A percentile compares a stretch with the other conserved stretches of the same genome.
Conservation (phyloP, 1,140 invertebrate species). For the Ooceraea biroi region DNA sequence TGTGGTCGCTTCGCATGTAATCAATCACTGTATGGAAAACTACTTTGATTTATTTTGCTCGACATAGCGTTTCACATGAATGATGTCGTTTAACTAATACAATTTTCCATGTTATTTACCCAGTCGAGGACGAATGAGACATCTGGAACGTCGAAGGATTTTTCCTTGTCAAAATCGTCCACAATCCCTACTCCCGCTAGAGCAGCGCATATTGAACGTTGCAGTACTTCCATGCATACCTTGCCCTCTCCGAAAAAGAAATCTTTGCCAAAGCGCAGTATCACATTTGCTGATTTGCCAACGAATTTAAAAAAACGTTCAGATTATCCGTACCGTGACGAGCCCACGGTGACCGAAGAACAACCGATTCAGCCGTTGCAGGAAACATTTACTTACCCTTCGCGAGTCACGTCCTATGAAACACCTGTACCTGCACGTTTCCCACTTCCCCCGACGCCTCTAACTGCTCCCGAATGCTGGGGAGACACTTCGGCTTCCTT, state of each 20-base stretch:
- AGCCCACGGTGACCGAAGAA: constrained; percentile 56
- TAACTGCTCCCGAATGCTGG: constrained; percentile 79
- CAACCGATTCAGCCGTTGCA: constrained; percentile 67
- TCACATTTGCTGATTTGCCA: constrained; percentile 79
- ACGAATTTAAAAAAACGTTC: constrained; percentile 63
- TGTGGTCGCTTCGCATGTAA: constrained; percentile 33
- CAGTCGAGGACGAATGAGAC: constrained; percentile 79
- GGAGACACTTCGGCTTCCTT: constrained; percentile 75
- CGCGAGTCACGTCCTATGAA: constrained; percentile 64
- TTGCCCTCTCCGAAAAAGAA: constrained; percentile 74
- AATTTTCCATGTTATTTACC: constrained; percentile 77
- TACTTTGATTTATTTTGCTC: constrained; percentile 23
- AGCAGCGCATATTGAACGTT: constrained; percentile 73
- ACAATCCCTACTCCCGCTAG: constrained; percentile 59
- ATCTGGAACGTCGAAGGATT: constrained; percentile 81
- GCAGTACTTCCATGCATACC: constrained; percentile 73
- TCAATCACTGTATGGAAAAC: constrained; percentile 9
- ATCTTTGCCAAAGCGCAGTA: constrained; percentile 74
- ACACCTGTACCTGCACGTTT: constrained; percentile 71
- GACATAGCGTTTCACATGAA: background rate
- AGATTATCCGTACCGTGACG: constrained; percentile 36
- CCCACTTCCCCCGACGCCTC: constrained; percentile 82
- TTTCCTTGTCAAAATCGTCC: constrained; percentile 70
- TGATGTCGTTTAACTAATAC: constrained; percentile 71
- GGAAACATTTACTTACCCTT: constrained; percentile 67